Evolutionary conservation across 1,140 invertebrate species (phyloP), one percentile per base, ranked within the genome.

Genomic region (Dreissena polymorpha): DNA sequence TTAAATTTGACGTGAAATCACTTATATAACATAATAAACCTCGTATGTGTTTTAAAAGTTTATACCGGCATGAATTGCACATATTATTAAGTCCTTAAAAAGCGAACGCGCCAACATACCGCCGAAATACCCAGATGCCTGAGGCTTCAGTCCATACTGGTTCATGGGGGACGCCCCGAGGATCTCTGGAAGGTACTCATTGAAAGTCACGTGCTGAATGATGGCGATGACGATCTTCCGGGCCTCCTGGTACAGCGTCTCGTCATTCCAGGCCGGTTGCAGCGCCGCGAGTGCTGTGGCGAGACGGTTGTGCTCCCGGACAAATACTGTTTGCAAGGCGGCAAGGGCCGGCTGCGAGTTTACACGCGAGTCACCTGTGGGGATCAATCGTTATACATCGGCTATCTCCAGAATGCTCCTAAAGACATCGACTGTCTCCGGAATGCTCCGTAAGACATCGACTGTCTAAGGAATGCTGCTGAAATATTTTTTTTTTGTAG

Each of bases 311-410:
- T 99, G 99, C 90, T 99, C 97, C 23, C 99, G 93, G 92, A 99
- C 95, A 96, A 97, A 99, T 69, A 99, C 93, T 0, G 98, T 99
- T 90, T 99, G 99, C 96, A 99, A 98, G n/a, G 97, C 95, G n/a
- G 97, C 94, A 3, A 99, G 93, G 1, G 96, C 97, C 14, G 98
- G 95, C 85, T 95, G 94, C 89, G 98, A 97, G 93, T 98, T 99
- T 0, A 96, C 95, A 83, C 97, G 83, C 12, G 69, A 96, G 65
- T 97, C 96, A 83, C 97, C 97, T 89, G 57, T 60, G 57, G 16
- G 57, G 57, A 60, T 39, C n/a, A 39, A 39, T 39, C 39, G 39
- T 39, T n/a, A n/a, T n/a, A n/a, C n/a, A n/a, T n/a, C n/a, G n/a
- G n/a, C n/a, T n/a, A n/a, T n/a, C n/a, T n/a, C n/a, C n/a, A n/a